Evolutionary conservation across 2,113 vertebrate species (phyloP).

Genomic region (Bos indicus): DNA sequence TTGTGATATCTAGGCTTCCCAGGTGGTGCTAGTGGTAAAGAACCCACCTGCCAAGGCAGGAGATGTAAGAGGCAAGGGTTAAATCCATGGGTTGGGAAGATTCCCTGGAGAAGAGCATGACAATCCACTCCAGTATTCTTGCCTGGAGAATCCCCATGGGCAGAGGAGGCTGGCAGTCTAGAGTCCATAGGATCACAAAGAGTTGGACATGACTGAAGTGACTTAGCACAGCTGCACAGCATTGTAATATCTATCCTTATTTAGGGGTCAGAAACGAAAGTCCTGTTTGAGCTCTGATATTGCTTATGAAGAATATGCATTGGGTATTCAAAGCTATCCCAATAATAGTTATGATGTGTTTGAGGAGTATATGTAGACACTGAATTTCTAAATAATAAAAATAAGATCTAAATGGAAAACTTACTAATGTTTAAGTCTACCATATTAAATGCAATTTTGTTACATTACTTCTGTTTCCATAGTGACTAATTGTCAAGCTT

Average conservation of each 20-base stretch:
- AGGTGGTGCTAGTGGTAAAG: neutral
- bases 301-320: neutral
- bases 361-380: neutral
- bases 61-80: neutral
- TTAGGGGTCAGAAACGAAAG: neutral
- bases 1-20: neutral
- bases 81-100: neutral
- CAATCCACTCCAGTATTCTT: neutral
- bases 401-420: neutral
- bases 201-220: neutral
- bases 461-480: neutral
- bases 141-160: neutral
- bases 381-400: neutral
- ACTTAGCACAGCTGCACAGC: neutral
- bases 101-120: neutral
- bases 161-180: neutral
- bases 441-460: neutral
- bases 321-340: neutral
- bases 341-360: neutral
- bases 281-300: neutral
- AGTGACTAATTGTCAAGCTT: neutral
- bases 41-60: neutral
- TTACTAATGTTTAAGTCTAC: neutral
- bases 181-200: accelerated
- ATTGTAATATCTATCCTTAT: neutral